These are phyloP conservation scores for Clamator glandarius DNA, from an alignment of 2,797 vertebrate species.

Conservation along the genomic window DNA sequence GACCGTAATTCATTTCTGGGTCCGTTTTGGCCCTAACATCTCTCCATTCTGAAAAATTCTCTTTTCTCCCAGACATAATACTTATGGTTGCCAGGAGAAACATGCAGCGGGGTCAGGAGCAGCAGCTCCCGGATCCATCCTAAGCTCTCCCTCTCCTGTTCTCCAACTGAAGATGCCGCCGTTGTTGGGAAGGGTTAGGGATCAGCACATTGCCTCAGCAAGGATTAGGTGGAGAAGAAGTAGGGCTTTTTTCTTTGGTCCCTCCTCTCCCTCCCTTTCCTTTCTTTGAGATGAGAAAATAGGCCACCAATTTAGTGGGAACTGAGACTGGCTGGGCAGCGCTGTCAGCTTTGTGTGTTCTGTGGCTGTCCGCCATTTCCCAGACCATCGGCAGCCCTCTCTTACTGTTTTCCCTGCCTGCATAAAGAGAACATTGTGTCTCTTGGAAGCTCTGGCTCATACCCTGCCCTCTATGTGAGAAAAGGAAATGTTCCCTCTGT, in stretches of 20 bases:
- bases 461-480: conserved; percentile 45
- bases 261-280: background rate
- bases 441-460: conserved; percentile 46
- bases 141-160: background rate
- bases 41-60: background rate
- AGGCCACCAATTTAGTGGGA: conserved; percentile 41
- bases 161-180: background rate
- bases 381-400: conserved; percentile 20
- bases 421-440: conserved; percentile 62
- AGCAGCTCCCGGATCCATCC: background rate
- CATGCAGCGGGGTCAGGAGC: background rate
- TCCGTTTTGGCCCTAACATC: background rate
- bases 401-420: conserved; percentile 27
- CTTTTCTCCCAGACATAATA: background rate
- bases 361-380: conserved; percentile 57
- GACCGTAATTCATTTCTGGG: background rate
- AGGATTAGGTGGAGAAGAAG: background rate
- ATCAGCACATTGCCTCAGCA: background rate
- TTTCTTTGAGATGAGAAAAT: conserved; percentile 56
- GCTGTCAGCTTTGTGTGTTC: conserved; percentile 20
- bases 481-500: conserved; percentile 49
- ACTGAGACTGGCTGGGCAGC: background rate
- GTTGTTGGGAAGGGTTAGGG: background rate
- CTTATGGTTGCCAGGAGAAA: background rate
- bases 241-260: background rate